Percentiles rank a stretch among this genome's conserved stretches.
phyloP scores from a whole-genome alignment of 1,140 invertebrate genomes.

The Pararge aegeria region DNA sequence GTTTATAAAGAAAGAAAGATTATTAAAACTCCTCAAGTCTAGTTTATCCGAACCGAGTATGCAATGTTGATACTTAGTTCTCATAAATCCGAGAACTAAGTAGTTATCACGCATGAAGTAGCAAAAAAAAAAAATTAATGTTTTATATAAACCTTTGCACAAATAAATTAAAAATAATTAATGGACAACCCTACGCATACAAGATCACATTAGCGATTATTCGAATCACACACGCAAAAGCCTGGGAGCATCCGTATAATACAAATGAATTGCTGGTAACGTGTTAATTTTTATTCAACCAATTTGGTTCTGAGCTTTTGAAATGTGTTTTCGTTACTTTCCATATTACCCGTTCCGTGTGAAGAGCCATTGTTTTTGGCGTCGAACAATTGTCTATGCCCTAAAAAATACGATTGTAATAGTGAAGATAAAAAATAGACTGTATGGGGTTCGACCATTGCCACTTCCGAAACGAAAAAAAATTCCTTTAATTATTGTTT shows the following conservation, averaged over 20 bases:
- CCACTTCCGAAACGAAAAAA: background rate
- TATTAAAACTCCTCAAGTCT: no score
- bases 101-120: no score
- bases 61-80: no score
- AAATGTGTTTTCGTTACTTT: constrained; percentile 74
- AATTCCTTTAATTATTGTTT: no score
- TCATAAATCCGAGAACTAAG: no score
- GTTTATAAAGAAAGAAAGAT: no score
- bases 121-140: no score
- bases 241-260: constrained; percentile 65
- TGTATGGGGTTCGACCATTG: background rate
- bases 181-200: constrained; percentile 32
- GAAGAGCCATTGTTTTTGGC: constrained; percentile 63
- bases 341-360: constrained; percentile 59
- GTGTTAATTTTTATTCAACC: constrained; percentile 64
- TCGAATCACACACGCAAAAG: constrained; percentile 55
- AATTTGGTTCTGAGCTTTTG: constrained; percentile 61
- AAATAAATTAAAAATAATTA: constrained; percentile 4
- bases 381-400: constrained; percentile 52
- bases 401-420: constrained; percentile 28
- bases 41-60: no score
- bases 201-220: constrained; percentile 53
- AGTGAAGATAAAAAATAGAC: constrained; percentile 18
- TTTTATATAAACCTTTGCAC: background rate
- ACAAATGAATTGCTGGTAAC: constrained; percentile 63